A percentile compares a stretch with the other conserved stretches of the same genome.
These are phyloP conservation scores for Xenopus laevis DNA, from an alignment of 2,113 vertebrate species.

Conservation along the genomic window DNA sequence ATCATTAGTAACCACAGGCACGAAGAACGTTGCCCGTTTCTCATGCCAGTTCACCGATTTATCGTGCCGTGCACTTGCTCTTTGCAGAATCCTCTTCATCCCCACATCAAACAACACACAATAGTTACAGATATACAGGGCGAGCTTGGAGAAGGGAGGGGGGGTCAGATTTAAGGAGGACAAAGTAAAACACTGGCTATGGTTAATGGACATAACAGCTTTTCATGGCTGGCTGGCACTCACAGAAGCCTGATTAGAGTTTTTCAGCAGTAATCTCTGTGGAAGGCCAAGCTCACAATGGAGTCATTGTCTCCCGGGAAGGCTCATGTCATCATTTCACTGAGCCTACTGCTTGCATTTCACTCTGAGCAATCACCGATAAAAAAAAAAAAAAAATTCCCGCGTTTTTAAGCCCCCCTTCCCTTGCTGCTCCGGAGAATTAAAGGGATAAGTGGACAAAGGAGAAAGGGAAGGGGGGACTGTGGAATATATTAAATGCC, in stretches of 20 bases:
- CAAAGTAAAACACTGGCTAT: constrained; percentile 60
- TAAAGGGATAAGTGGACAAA: background rate
- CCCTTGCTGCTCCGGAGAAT: background rate
- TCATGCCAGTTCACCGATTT: too few relatives aligned
- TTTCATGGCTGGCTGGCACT: constrained; percentile 61
- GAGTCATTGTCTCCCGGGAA: constrained; percentile 58
- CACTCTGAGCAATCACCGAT: constrained; percentile 41
- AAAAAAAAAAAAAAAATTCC: constrained; percentile 25
- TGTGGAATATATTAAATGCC: too few relatives aligned
- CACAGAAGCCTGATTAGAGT: constrained; percentile 60
- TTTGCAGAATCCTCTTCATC: too few relatives aligned
- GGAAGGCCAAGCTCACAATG: constrained; percentile 61
- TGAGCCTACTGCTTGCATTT: constrained; percentile 56
- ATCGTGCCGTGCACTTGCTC: too few relatives aligned
- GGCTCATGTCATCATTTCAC: constrained; percentile 56
- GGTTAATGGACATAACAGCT: constrained; percentile 55
- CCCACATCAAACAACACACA: too few relatives aligned
- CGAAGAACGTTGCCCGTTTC: too few relatives aligned
- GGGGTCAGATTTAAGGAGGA: constrained; percentile 34
- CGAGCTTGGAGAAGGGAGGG: background rate
- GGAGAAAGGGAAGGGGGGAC: too few relatives aligned
- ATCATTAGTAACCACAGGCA: too few relatives aligned
- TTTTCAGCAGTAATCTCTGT: constrained; percentile 61
- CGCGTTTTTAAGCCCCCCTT: background rate
- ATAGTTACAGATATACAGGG: too few relatives aligned